Conservation (phyloP, 2,113 vertebrate species). For the Rhabdornis inornatus region DNA sequence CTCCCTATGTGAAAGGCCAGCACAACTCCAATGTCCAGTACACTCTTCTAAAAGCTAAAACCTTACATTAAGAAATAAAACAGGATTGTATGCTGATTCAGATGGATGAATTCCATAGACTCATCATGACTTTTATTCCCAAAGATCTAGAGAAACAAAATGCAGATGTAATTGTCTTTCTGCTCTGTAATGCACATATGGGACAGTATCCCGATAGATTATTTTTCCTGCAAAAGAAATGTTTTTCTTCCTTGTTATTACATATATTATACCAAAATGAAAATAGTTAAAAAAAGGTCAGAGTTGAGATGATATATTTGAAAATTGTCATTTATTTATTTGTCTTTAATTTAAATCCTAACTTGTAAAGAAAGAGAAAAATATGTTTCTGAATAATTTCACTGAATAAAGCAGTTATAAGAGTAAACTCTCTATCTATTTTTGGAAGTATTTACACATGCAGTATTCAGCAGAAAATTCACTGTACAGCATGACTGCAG, state of each 20-base stretch:
- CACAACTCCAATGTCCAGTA: not conserved
- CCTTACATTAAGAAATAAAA: not conserved
- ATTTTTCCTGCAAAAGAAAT: not conserved
- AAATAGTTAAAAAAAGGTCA: not conserved
- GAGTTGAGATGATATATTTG: not conserved
- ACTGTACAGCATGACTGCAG: not conserved
- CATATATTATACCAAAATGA: conserved; percentile 42
- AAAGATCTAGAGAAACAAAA: not conserved
- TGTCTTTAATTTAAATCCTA: not conserved
- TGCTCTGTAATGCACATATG: not conserved
- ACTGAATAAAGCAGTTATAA: not conserved
- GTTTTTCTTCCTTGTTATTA: not conserved
- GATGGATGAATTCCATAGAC: not conserved
- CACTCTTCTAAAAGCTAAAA: not conserved
- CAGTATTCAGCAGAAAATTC: conserved; percentile 41
- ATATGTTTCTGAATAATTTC: not conserved
- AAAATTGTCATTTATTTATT: not conserved
- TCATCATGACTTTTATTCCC: not conserved
- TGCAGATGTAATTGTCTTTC: not conserved
- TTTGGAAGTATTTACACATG: conserved; percentile 30
- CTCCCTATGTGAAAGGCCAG: not conserved
- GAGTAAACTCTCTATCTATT: not conserved
- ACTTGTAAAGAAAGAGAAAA: not conserved
- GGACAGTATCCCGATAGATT: not conserved
- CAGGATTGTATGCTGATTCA: not conserved